These are phyloP conservation scores for Andrena flavipes DNA, from an alignment of 2,888 invertebrate genomes.

Conservation along the genomic window DNA sequence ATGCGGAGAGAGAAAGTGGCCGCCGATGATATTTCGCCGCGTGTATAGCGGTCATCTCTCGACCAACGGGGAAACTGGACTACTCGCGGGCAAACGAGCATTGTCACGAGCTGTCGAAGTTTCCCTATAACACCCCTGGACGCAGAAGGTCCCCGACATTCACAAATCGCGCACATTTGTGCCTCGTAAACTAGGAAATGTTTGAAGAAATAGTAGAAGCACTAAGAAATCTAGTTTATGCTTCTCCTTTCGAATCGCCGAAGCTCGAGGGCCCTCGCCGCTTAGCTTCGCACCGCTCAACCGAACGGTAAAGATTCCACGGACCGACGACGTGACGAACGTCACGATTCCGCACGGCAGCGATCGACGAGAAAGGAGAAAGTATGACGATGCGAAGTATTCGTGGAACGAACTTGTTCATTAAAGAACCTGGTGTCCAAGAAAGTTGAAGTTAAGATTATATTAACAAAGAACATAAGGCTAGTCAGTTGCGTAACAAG, in stretches of 20 bases:
- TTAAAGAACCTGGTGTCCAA: not conserved
- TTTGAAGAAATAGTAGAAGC: not conserved
- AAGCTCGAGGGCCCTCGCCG: not conserved
- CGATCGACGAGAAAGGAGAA: slow-evolving; percentile 24
- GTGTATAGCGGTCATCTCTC: slow-evolving; percentile 49
- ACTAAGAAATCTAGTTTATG: no score
- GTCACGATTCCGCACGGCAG: slow-evolving; percentile 2
- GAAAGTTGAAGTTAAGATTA: not conserved
- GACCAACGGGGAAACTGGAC: slow-evolving; percentile 52
- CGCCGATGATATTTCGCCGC: slow-evolving; percentile 64
- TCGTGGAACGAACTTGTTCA: slow-evolving; percentile 6
- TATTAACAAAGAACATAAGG: no score
- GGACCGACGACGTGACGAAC: not conserved
- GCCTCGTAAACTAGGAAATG: not conserved
- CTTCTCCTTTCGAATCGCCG: not conserved
- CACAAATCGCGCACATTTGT: not conserved
- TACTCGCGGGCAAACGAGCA: slow-evolving; percentile 13
- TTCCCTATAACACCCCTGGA: no score
- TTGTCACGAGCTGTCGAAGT: not conserved
- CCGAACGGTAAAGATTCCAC: no score
- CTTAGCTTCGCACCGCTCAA: not conserved
- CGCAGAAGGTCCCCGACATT: not conserved
- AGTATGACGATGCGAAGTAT: not conserved
- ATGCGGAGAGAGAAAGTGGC: slow-evolving; percentile 74
- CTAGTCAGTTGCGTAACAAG: no score